Conservation (phyloP, 2,888 invertebrate genomes). For the Acrobasis consociella region DNA sequence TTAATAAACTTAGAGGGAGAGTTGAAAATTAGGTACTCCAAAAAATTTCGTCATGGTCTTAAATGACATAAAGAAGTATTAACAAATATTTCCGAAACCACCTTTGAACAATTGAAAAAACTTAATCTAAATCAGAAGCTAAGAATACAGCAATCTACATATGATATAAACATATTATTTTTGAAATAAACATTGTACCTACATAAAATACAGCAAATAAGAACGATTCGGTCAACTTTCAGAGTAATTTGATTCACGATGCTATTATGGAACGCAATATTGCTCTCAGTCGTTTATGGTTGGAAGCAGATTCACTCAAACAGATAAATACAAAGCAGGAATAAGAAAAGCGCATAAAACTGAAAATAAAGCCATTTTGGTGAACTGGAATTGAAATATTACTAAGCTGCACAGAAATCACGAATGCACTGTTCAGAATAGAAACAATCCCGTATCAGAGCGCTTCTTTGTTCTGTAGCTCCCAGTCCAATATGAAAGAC, state of each 20-base stretch:
- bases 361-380: slow-evolving; percentile 5
- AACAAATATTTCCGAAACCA: no score
- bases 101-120: no score
- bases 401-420: slow-evolving; percentile 29
- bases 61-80: no score
- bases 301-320: neutral
- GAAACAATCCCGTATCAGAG: slow-evolving; percentile 44
- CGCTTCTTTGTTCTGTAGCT: slow-evolving; percentile 49
- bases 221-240: neutral
- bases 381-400: slow-evolving; percentile 21
- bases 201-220: neutral
- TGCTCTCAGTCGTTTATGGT: slow-evolving; percentile 1
- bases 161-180: no score
- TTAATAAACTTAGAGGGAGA: no score
- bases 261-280: neutral
- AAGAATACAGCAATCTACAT: no score
- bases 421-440: slow-evolving; percentile 34
- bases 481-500: slow-evolving; percentile 59
- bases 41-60: no score
- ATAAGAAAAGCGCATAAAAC: slow-evolving; percentile 23
- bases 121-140: no score
- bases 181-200: no score
- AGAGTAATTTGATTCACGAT: neutral
- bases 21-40: no score
- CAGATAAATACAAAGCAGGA: neutral